Percentiles rank a stretch among this genome's conserved stretches.
These are phyloP conservation scores for Microcebus jonahi DNA, from an alignment of 2,113 vertebrate species.

Conservation along the genomic window DNA sequence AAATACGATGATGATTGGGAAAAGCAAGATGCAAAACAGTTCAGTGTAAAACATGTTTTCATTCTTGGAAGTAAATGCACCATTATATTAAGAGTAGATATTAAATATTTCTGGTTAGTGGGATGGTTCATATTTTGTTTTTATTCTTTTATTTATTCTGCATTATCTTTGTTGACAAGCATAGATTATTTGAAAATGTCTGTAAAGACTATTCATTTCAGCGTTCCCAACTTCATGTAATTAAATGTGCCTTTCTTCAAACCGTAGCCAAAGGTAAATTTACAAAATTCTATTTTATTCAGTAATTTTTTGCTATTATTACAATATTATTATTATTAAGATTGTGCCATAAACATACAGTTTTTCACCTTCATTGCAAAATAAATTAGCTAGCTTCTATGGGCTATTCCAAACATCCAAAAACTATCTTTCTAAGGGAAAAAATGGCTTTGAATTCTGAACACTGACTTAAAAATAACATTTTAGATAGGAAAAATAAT, in stretches of 20 bases:
- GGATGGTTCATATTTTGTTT: slow-evolving; percentile 26
- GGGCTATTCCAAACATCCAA: neutral
- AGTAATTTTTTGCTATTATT: neutral
- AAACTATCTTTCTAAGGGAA: neutral
- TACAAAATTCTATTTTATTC: slow-evolving; percentile 25
- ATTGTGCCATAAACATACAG: neutral
- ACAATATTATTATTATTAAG: neutral
- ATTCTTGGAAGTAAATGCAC: slow-evolving; percentile 22
- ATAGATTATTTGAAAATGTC: slow-evolving; percentile 36
- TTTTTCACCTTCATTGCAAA: neutral
- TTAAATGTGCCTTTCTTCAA: neutral
- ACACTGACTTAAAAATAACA: neutral
- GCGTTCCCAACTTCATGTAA: neutral
- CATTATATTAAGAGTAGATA: slow-evolving; percentile 11
- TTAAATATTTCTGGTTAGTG: slow-evolving; percentile 27
- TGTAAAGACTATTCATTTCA: neutral
- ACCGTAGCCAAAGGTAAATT: neutral
- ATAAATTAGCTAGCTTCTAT: slow-evolving; percentile 12
- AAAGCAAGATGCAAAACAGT: neutral
- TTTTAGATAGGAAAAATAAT: neutral
- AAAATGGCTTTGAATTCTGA: neutral
- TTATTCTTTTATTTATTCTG: slow-evolving; percentile 17
- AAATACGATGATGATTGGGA: slow-evolving; percentile 12
- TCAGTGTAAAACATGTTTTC: slow-evolving; percentile 7
- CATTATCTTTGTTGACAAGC: slow-evolving; percentile 27